phyloP scores from a whole-genome alignment of 2,113 vertebrate species.

The Psittacula cyanocephala region DNA sequence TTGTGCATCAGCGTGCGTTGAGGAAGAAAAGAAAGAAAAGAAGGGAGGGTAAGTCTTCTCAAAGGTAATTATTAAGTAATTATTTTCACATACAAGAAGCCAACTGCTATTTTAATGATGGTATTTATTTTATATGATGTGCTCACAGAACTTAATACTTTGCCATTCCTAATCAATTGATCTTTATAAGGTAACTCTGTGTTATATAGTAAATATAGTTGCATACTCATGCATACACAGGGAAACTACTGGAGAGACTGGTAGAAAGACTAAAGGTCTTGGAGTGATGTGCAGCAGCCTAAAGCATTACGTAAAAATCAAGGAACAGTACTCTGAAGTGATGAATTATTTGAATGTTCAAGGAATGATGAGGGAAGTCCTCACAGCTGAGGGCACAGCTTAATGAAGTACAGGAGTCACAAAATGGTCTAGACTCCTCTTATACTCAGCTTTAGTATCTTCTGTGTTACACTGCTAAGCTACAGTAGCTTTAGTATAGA shows the following conservation, averaged over 20 bases:
- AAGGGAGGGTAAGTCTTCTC: not conserved
- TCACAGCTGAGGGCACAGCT: not conserved
- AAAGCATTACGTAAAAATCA: not conserved
- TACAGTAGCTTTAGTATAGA: not conserved
- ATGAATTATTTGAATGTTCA: not conserved
- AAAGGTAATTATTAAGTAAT: not conserved
- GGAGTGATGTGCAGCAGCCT: not conserved
- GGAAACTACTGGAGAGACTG: not conserved
- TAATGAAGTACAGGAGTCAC: not conserved
- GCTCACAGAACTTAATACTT: not conserved
- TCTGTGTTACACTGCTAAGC: not conserved
- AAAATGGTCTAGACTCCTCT: not conserved
- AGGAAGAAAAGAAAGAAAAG: not conserved
- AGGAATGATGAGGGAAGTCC: not conserved
- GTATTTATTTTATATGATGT: not conserved
- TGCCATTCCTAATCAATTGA: not conserved
- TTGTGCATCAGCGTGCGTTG: slow-evolving; percentile 1
- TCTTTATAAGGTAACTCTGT: not conserved
- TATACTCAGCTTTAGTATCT: not conserved
- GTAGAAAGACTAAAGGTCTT: not conserved
- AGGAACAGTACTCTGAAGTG: not conserved
- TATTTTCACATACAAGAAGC: not conserved
- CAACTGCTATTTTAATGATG: not conserved
- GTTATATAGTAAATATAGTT: not conserved
- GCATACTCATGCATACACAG: not conserved